Percentiles rank a stretch among this genome's conserved stretches.
phyloP scores from a whole-genome alignment of 2,888 invertebrate species.

The Lymantria dispar region DNA sequence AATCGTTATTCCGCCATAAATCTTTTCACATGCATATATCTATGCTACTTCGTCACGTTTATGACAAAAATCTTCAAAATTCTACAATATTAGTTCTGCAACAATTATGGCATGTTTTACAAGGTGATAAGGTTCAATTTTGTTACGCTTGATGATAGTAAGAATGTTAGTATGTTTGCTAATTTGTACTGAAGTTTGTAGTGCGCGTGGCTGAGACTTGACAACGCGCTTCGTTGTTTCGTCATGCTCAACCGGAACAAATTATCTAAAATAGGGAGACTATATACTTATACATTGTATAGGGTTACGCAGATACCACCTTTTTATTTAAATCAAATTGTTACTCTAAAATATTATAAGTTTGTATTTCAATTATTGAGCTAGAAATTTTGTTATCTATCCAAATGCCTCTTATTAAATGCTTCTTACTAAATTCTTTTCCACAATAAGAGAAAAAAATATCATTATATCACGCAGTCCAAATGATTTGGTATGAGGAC shows the following conservation, averaged over 20 bases:
- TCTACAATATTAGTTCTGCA: constrained; percentile 12
- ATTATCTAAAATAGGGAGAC: constrained; percentile 64
- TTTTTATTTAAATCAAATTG: neutral
- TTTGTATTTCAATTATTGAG: neutral
- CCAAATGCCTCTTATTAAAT: too few species aligned
- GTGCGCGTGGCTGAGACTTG: constrained; percentile 69
- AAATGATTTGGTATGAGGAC: too few species aligned
- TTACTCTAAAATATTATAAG: neutral
- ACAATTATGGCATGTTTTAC: constrained; percentile 6
- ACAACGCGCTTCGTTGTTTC: constrained; percentile 64
- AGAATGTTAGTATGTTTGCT: constrained; percentile 29
- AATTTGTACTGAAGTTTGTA: constrained; percentile 52
- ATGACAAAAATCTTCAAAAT: constrained; percentile 33
- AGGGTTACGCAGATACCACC: neutral
- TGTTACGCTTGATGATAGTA: constrained; percentile 3
- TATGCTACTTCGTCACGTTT: constrained; percentile 38
- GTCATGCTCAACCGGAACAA: constrained; percentile 75
- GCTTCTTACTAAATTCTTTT: too few species aligned
- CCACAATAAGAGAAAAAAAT: too few species aligned
- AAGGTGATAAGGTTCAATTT: constrained; percentile 23
- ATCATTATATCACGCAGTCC: too few species aligned
- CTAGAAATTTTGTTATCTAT: too few species aligned
- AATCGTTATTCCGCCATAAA: constrained; percentile 53
- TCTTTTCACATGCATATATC: constrained; percentile 56
- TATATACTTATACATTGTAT: neutral